Evolutionary conservation across 2,888 invertebrate genomes (phyloP).

Genomic region (Acrobasis consociella): DNA sequence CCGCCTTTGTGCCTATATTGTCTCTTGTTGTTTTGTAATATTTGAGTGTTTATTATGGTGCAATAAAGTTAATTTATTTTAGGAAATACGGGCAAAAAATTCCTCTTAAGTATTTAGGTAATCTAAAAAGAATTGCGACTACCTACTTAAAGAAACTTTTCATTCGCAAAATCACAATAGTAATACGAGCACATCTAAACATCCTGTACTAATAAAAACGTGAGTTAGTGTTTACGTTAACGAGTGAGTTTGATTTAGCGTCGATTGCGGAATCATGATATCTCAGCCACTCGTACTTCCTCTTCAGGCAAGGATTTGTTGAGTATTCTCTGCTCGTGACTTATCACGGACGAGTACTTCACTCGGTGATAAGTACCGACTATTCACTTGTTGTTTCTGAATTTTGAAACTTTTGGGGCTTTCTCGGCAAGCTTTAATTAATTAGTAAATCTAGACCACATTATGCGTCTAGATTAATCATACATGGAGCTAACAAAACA

Average conservation of each 20-base stretch:
- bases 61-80: no score
- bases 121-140: no score
- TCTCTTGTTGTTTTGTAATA: no score
- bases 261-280: conserved; percentile 53
- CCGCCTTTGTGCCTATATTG: no score
- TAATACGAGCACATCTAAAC: conserved; percentile 17
- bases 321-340: conserved; percentile 43
- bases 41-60: no score
- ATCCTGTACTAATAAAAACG: conserved; percentile 38
- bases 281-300: conserved; percentile 47
- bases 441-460: no score
- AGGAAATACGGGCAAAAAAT: no score
- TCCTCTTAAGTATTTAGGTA: no score
- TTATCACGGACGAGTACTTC: conserved; percentile 35
- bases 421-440: not conserved
- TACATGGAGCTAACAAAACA: no score
- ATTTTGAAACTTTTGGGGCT: conserved; percentile 6
- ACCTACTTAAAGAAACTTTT: no score
- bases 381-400: conserved; percentile 14
- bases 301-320: conserved; percentile 47
- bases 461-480: no score
- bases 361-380: conserved; percentile 18
- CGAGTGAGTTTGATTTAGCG: conserved; percentile 51
- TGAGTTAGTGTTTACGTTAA: conserved; percentile 49
- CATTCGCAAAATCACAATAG: no score